phyloP scores from a whole-genome alignment of 2,888 invertebrate genomes.

The Agapostemon virescens region DNA sequence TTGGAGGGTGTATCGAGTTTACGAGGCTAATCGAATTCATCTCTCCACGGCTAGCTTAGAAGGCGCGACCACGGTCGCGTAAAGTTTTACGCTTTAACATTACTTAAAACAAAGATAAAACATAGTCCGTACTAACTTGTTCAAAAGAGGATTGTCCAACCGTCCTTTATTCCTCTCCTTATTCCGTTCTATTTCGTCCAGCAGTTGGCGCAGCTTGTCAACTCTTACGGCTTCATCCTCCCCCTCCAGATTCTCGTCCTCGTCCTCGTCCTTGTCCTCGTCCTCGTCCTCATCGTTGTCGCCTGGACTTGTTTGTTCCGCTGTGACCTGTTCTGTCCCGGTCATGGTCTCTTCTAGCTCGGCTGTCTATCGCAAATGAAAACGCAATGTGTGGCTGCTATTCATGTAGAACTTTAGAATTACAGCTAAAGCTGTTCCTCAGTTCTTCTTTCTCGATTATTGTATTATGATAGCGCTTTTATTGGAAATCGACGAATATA shows the following conservation, averaged over 20 bases:
- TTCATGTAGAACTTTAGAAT: neutral
- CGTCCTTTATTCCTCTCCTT: slow-evolving; percentile 78
- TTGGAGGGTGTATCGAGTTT: neutral
- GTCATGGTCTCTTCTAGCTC: slow-evolving; percentile 58
- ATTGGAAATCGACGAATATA: too few species aligned
- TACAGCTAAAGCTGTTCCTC: neutral
- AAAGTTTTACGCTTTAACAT: neutral
- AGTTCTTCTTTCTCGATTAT: too few species aligned
- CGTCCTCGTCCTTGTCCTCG: slow-evolving; percentile 56
- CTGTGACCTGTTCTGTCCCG: slow-evolving; percentile 11
- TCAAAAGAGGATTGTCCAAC: slow-evolving; percentile 80
- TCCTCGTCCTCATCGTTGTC: slow-evolving; percentile 59
- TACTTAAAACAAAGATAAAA: neutral
- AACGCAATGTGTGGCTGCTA: neutral
- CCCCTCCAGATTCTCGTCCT: slow-evolving; percentile 61
- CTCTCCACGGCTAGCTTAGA: neutral
- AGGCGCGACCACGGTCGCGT: neutral
- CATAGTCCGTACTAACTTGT: slow-evolving; percentile 68
- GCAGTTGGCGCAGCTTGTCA: slow-evolving; percentile 75
- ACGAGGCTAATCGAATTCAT: neutral
- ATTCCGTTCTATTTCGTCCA: slow-evolving; percentile 78
- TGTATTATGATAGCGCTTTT: too few species aligned
- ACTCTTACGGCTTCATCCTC: slow-evolving; percentile 60
- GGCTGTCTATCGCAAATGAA: slow-evolving; percentile 46
- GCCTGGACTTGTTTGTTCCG: slow-evolving; percentile 42